Evolutionary conservation across 2,113 vertebrate species (phyloP), one percentile per base, ranked within the genome.

Genomic region (Neodon shergylaensis): DNA sequence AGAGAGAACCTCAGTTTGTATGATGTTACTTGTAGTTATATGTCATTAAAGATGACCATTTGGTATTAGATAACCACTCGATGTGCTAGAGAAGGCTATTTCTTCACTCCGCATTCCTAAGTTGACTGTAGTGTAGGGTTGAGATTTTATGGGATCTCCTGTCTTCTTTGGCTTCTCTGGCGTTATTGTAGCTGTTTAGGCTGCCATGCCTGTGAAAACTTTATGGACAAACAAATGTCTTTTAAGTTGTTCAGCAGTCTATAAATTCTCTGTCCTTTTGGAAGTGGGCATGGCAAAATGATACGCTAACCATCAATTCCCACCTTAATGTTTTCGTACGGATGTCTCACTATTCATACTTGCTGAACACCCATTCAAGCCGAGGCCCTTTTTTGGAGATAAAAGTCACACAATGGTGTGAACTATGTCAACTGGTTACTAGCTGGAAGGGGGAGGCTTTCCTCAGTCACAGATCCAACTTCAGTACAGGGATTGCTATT

Each of bases 401-500:
- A 81, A 95, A 78, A 93, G 90, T 13, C 66, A 81, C 24, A 44
- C 74, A 85, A 3, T 74, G 79, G 17, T 79, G 68, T 88, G 76
- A 96, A 66, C 94, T 88, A 0, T 91, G 58, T 83, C 95, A 95
- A 94, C 97, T 84, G 74, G 95, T 96, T 96, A 89, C 95, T 96
- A 63, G 94, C 90, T 96, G 89, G 68, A 92, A 95, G 72, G 82
- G 58, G 89, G 47, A 93, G 92, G 85, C 92, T 97, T 95, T 94
- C 95, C 95, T 97, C 97, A 94, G 86, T 95, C 91, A 87, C 91
- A 82, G 82, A 97, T 95, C 92, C 65, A 87, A 92, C 92, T 96
- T 93, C 93, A 96, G 87, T 90, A 77, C 91, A 92, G 89, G 52
- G 88, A 89, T 95, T 97, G 94, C 97, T 98, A 97, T 98, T 97